Evolutionary conservation across 2,113 vertebrate species (phyloP).

Genomic region (Bothrops jararaca): DNA sequence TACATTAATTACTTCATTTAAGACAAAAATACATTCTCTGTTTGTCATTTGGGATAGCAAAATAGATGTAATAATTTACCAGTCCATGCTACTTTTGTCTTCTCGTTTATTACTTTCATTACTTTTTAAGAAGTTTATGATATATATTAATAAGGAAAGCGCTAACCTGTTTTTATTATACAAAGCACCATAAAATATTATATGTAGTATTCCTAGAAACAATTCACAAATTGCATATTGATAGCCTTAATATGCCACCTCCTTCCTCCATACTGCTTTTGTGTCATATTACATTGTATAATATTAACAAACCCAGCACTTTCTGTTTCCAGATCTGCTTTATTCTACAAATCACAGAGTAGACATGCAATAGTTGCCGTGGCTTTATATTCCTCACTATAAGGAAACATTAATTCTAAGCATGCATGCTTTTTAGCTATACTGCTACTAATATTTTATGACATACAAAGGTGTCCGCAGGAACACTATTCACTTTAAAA

Average conservation of each 20-base stretch:
- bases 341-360: constrained; percentile 15
- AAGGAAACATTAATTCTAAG: constrained; percentile 2
- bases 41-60: not conserved
- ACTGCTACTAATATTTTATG: not conserved
- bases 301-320: not conserved
- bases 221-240: not conserved
- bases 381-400: not conserved
- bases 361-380: not conserved
- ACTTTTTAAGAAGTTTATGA: constrained; percentile 26
- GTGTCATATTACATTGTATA: not conserved
- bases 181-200: constrained; percentile 18
- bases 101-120: constrained; percentile 24
- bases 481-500: not conserved
- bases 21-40: constrained; percentile 2
- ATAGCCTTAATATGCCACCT: not conserved
- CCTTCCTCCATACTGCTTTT: not conserved
- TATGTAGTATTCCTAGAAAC: not conserved
- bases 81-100: constrained; percentile 1
- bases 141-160: not conserved
- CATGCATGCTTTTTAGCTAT: not conserved
- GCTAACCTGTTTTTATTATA: not conserved
- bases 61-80: not conserved
- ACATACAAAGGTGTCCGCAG: not conserved
- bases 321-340: constrained; percentile 14
- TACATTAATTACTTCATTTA: constrained; percentile 9